phyloP scores from a whole-genome alignment of 2,113 vertebrate genomes.

The Notechis scutatus region DNA sequence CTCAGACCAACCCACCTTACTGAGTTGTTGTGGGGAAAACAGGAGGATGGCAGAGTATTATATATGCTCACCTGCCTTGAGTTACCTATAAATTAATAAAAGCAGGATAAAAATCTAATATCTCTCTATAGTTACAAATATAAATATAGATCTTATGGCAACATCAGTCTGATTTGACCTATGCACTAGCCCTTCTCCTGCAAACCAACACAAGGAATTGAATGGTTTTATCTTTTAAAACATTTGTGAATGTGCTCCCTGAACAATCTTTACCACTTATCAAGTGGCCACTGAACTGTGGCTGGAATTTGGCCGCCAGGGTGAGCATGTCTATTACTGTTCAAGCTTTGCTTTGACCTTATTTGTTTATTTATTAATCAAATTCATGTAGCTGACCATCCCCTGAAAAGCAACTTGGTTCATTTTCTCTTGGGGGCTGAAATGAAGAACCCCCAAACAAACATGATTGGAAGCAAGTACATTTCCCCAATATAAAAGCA shows the following conservation, averaged over 20 bases:
- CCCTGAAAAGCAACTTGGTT: too few species aligned
- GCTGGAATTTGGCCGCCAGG: background rate
- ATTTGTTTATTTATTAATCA: background rate
- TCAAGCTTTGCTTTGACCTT: background rate
- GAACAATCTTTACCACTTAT: background rate
- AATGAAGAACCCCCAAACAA: background rate
- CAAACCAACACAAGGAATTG: background rate
- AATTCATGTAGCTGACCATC: background rate
- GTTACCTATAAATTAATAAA: background rate
- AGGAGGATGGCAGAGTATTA: background rate
- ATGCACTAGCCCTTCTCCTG: background rate
- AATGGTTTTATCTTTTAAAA: background rate
- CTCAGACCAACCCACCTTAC: background rate
- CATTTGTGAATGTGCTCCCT: background rate
- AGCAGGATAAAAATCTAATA: background rate
- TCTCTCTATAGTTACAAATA: background rate
- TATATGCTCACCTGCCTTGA: background rate
- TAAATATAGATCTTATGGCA: background rate
- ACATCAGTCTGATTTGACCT: rapidly evolving
- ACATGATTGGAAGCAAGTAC: background rate
- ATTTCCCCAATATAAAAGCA: background rate
- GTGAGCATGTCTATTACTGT: background rate
- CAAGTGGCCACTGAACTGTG: background rate
- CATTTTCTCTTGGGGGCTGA: background rate
- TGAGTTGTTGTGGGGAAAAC: background rate